These are phyloP conservation scores for Creontiades dilutus DNA, from an alignment of 2,888 invertebrate genomes.

Conservation along the genomic window DNA sequence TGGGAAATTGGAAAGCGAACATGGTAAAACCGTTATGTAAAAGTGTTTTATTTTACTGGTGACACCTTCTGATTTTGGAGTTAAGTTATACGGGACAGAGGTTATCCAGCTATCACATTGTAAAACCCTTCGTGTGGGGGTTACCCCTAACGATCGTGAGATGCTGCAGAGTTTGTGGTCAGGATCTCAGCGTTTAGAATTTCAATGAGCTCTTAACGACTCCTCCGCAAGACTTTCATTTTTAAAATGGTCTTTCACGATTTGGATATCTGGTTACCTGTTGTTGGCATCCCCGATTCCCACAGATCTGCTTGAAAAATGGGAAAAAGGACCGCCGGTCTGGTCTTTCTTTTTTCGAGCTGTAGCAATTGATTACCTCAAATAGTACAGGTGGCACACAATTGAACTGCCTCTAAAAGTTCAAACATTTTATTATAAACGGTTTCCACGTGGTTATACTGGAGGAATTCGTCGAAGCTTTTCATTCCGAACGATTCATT, in stretches of 20 bases:
- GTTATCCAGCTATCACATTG: conserved; percentile 23
- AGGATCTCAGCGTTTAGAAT: conserved; percentile 42
- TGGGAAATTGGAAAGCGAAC: too few species aligned
- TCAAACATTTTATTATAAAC: too few species aligned
- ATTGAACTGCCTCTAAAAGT: too few species aligned
- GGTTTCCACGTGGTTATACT: too few species aligned
- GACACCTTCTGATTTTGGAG: not conserved
- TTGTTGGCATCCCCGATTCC: not conserved
- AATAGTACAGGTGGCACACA: too few species aligned
- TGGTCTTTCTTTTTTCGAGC: too few species aligned
- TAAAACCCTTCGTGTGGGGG: conserved; percentile 3
- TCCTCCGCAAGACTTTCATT: conserved; percentile 44
- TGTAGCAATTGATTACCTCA: too few species aligned
- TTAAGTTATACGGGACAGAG: not conserved
- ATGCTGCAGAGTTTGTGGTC: conserved; percentile 39
- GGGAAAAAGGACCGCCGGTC: too few species aligned
- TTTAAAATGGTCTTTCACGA: conserved; percentile 48
- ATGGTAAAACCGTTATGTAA: too few species aligned
- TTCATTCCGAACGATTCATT: too few species aligned
- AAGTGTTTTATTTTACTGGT: too few species aligned
- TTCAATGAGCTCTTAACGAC: conserved; percentile 50
- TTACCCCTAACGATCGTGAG: conserved; percentile 48
- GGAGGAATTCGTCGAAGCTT: too few species aligned
- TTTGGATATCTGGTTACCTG: conserved; percentile 53
- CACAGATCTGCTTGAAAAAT: not conserved